These are phyloP conservation scores for Pipistrellus pipistrellus DNA, from an alignment of 2,797 vertebrate species.

Conservation along the genomic window DNA sequence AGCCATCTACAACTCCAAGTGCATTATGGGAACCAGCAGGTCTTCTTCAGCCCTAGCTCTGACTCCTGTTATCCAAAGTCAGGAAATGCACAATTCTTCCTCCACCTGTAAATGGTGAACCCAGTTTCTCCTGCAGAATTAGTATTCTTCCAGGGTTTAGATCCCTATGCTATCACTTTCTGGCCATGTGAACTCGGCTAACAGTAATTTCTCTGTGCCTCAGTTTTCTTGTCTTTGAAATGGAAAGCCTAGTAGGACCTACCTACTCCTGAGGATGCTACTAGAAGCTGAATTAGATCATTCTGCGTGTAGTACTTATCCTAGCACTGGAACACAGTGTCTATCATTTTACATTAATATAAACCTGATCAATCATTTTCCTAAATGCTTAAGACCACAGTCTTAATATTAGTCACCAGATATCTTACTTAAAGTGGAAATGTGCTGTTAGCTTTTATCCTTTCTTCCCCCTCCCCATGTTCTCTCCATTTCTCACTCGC, in stretches of 20 bases:
- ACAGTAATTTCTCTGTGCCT: conserved; percentile 21
- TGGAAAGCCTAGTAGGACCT: neutral
- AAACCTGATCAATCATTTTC: neutral
- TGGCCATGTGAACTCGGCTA: neutral
- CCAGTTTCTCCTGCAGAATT: neutral
- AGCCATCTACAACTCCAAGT: conserved; percentile 40
- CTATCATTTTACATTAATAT: neutral
- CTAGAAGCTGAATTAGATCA: neutral
- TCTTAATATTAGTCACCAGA: neutral
- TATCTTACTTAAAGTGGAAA: neutral
- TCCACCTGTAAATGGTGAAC: neutral
- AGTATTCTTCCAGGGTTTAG: neutral
- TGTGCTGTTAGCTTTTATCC: neutral
- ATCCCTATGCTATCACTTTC: neutral
- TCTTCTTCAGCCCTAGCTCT: neutral
- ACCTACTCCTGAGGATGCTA: neutral
- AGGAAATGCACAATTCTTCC: neutral
- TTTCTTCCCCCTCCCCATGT: neutral
- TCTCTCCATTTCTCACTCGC: neutral
- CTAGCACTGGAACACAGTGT: neutral
- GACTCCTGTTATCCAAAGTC: neutral
- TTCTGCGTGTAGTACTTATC: neutral
- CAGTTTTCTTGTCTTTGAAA: conserved; percentile 56
- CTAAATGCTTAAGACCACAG: neutral
- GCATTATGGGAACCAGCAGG: conserved; percentile 56